Base-by-base conservation (phyloP, 2,797 vertebrate genomes). In the Anguilla pacifica region DNA sequence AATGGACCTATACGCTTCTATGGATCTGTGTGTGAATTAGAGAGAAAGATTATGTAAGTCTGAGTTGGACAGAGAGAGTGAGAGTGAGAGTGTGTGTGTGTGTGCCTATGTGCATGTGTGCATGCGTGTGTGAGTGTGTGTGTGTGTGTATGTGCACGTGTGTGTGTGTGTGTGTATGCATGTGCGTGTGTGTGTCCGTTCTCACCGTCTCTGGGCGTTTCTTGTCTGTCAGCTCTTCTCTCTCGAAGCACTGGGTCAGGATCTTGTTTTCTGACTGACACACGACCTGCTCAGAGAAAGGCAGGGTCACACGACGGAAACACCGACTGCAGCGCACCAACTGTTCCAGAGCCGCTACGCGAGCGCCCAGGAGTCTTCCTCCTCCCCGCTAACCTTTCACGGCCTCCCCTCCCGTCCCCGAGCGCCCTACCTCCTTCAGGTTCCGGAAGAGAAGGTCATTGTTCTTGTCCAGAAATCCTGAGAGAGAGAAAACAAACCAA, bases 381-480 rank as follows among this genome's bases (percentile, higher is more conserved):
- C 72, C 10, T 64, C 55, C 43, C 39, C 13, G 46, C 55, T 53
- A 35, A 35, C 46, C 49, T 10, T 19, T 17, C 84, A 46, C 22
- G 1, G 7, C 53, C 51, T 53, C 11, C 2, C 64, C 15, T 59
- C 55, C 11, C 11, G 51, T 2, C 2, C 28, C 31, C 28, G 5
- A 19, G 1, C 28, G 2, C 51, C 96, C 97, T 91, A 99, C 99
- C 97, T 99, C 98, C 93, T 99, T 99, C 90, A 99, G 91, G 94
- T 99, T 99, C 93, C 99, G 96, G 93, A 99, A 99, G 64, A 99
- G 98, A 85, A 99, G 97, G 92, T 99, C 99, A 0, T 99, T 99
- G 96, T 99, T 99, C 94, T 99, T 99, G 95, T 99, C 99, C 94
- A 99, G 92, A 94, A 99, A 99, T 89, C 99, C 99, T 97, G 91